Conservation (phyloP, 2,797 vertebrate genomes). For the Spinus pinus region DNA sequence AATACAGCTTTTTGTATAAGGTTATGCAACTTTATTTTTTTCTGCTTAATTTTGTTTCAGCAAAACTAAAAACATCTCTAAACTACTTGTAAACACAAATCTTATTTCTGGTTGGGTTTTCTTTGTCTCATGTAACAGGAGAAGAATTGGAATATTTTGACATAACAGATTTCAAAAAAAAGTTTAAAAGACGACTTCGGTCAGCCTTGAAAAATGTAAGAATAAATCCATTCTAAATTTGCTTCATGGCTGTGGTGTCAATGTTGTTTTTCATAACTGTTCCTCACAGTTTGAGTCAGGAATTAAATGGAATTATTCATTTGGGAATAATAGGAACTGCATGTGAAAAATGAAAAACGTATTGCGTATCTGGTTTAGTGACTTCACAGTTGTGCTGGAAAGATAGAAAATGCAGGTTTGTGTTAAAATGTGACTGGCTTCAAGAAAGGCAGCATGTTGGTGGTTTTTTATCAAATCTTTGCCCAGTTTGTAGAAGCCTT, state of each 20-base stretch:
- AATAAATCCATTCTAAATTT: neutral
- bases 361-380: neutral
- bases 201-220: conserved; percentile 87
- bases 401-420: neutral
- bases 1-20: neutral
- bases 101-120: neutral
- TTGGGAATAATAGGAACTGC: neutral
- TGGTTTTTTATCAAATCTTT: neutral
- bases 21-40: neutral
- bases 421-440: neutral
- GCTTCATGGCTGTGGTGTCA: neutral
- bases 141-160: conserved; percentile 80
- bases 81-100: neutral
- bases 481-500: neutral
- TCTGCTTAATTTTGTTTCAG: neutral
- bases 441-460: neutral
- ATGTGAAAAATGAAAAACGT: neutral
- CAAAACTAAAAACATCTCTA: neutral
- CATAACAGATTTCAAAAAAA: conserved; percentile 80
- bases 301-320: neutral
- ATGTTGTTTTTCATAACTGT: neutral
- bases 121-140: conserved; percentile 49
- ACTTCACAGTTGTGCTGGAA: neutral
- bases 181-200: conserved; percentile 83
- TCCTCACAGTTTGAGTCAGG: neutral